Evolutionary conservation across 2,888 invertebrate genomes (phyloP).

Genomic region (Disparrhopalites patrizii): DNA sequence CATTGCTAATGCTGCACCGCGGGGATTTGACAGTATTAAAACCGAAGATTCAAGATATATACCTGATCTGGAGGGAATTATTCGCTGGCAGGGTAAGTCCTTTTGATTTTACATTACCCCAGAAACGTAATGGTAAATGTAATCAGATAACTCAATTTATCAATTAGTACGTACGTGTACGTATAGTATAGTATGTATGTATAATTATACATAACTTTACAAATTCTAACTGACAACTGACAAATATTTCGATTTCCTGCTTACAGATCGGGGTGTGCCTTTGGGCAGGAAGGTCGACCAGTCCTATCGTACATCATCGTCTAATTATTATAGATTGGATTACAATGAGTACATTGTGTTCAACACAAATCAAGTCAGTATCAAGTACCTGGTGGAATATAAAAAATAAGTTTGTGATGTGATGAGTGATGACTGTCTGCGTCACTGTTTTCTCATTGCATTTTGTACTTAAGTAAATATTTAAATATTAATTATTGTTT

Average conservation of each 20-base stretch:
- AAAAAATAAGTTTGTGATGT: no score
- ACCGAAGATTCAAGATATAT: conserved; percentile 37
- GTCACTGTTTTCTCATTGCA: no score
- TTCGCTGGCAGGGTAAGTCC: conserved; percentile 43
- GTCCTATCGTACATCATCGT: not conserved
- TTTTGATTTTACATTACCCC: conserved; percentile 11
- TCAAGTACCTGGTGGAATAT: conserved; percentile 30
- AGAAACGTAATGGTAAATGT: not conserved
- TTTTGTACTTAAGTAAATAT: no score
- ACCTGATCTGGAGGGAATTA: conserved; percentile 37
- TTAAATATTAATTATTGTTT: no score
- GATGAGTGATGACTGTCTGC: no score
- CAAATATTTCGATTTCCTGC: conserved; percentile 2
- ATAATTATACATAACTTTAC: not conserved
- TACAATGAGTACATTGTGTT: conserved; percentile 47
- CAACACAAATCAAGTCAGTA: conserved; percentile 38
- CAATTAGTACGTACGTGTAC: not conserved
- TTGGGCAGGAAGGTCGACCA: conserved; percentile 32
- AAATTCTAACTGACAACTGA: not conserved
- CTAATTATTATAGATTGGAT: conserved; percentile 34
- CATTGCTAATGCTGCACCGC: conserved; percentile 21
- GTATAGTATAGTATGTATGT: no score
- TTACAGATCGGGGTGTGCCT: conserved; percentile 39
- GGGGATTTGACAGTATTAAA: conserved; percentile 36
- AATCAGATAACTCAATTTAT: not conserved